phyloP scores from a whole-genome alignment of 37 sponge, comb jelly and placozoan genomes.

The Amphimedon queenslandica region DNA sequence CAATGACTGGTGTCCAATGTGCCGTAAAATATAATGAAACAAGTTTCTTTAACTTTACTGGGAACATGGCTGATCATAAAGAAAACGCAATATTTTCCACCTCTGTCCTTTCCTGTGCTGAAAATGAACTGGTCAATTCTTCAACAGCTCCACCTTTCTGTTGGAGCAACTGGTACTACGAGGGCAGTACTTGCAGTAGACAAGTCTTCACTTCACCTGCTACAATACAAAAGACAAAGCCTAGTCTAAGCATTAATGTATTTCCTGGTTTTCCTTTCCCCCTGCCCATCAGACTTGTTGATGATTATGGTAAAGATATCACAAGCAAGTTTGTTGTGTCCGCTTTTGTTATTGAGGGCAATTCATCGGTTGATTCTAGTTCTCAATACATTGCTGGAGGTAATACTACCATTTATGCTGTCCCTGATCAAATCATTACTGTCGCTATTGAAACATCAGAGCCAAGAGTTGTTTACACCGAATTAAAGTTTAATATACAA shows the following conservation, averaged over 20 bases:
- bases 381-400: slow-evolving; percentile 36
- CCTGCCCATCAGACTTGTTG: background rate
- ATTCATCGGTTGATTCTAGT: background rate
- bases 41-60: background rate
- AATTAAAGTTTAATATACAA: slow-evolving; percentile 18
- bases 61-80: slow-evolving; percentile 3
- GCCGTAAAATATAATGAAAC: background rate
- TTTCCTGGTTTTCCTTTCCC: slow-evolving; percentile 1
- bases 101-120: slow-evolving; percentile 1
- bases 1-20: background rate
- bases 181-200: background rate
- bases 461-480: slow-evolving; percentile 34
- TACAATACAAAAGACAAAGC: background rate
- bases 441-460: slow-evolving; percentile 29
- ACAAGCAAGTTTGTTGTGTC: background rate
- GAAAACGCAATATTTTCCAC: slow-evolving; percentile 1
- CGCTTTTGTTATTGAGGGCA: background rate
- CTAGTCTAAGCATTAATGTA: background rate
- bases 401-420: slow-evolving; percentile 18
- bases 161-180: slow-evolving; percentile 3
- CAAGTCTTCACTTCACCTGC: slow-evolving; percentile 2
- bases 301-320: slow-evolving; percentile 7
- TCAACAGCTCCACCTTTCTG: background rate
- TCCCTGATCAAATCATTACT: background rate
- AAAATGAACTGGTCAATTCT: background rate